Evolutionary conservation across 2,113 vertebrate species (phyloP), one percentile per base, ranked within the genome.

Genomic region (Pluvialis apricaria): DNA sequence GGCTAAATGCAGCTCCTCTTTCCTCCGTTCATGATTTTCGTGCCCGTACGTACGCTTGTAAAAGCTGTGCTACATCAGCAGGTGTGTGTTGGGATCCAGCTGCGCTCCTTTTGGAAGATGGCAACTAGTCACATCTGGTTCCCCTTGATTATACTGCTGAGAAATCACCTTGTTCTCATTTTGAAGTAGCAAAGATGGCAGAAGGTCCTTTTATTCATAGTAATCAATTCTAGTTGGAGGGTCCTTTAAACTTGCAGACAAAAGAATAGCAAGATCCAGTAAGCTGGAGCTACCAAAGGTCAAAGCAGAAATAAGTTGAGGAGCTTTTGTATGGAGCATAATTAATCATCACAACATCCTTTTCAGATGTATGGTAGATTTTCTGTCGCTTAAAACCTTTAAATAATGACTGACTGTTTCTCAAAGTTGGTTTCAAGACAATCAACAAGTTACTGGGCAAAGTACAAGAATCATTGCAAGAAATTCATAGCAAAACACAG

Each of bases 31-130:
- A 3, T 52, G 69, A 60, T 34, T 88, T 54, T 31, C 0, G 0
- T 86, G 77, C 24, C 82, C 6, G 0, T 11, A 0, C 28, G 47
- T 21, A 4, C 0, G 22, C 14, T 44, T 20, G 29, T 32, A 83
- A 54, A 51, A 47, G 51, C 80, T 66, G 64, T 34, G 71, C 88
- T 84, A 2, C 28, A 8, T 9, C 45, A 65, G 86, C 94, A 94
- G 88, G 80, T 90, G 90, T 49, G 90, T 69, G 75, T n/a, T 49
- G 36, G 77, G 45, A 62, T 78, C 89, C 95, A 95, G 91, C 76
- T 95, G 89, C 4, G 60, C 45, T 68, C 64, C 52, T 58, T 31
- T 14, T 68, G 82, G 42, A 81, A 68, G 60, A 31, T 42, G 68
- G 77, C 34, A 75, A 2, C 83, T 38, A 4, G 0, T 16, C 88